Conservation (phyloP, 2,113 vertebrate genomes). For the Siphamia tubifer region DNA sequence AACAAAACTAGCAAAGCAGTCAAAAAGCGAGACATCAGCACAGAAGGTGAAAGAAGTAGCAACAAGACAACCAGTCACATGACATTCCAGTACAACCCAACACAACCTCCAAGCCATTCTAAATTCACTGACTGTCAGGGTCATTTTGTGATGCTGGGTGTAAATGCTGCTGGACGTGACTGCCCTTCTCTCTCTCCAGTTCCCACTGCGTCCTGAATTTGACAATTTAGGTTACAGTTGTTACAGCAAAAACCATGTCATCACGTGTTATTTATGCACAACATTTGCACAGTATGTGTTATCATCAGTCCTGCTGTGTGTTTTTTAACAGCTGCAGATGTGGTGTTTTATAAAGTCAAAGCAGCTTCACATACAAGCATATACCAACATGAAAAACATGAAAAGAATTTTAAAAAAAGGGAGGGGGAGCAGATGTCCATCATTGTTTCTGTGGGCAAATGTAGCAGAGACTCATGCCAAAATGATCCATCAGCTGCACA, state of each 20-base stretch:
- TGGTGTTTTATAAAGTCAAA: neutral
- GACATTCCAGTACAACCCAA: constrained; percentile 12
- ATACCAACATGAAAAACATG: neutral
- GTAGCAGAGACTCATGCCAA: neutral
- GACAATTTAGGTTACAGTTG: constrained; percentile 10
- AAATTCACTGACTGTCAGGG: constrained; percentile 57
- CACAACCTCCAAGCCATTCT: constrained; percentile 47
- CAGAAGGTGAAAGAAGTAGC: neutral
- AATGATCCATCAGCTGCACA: constrained; percentile 28
- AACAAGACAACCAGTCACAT: neutral
- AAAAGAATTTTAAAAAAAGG: neutral
- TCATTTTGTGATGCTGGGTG: constrained; percentile 51
- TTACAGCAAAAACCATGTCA: neutral
- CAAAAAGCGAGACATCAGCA: neutral
- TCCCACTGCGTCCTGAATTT: neutral
- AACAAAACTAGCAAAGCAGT: constrained; percentile 21
- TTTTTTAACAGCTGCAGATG: neutral
- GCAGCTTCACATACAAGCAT: neutral
- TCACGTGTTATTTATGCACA: neutral
- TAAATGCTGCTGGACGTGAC: constrained; percentile 50
- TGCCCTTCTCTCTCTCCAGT: constrained; percentile 41
- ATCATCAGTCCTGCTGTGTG: neutral
- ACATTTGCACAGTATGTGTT: too few species aligned
- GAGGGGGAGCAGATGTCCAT: neutral
- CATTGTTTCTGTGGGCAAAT: constrained; percentile 2